A percentile compares a stretch with the other conserved stretches of the same genome.
phyloP scores from a whole-genome alignment of 1,140 invertebrate species.

The Cherax quadricarinatus region DNA sequence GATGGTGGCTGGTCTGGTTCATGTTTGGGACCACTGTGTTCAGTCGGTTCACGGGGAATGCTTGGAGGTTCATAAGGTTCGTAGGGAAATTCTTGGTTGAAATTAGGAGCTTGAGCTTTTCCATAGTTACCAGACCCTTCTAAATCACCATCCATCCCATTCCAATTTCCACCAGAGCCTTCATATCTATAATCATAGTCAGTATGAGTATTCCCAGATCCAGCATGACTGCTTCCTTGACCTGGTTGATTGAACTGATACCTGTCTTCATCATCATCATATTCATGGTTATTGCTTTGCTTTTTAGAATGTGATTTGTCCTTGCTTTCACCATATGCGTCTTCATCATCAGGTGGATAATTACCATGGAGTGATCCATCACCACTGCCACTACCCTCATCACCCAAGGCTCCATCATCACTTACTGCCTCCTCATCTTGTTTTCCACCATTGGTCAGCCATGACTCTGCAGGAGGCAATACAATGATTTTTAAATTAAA shows the following conservation, averaged over 20 bases:
- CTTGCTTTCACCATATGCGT: constrained; percentile 39
- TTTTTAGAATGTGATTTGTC: not conserved
- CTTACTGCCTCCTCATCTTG: constrained; percentile 38
- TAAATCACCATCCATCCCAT: not conserved
- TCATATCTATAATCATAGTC: constrained; percentile 35
- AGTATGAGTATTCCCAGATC: not conserved
- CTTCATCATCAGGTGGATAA: constrained; percentile 67
- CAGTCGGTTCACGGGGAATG: constrained; percentile 5
- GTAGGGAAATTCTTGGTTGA: not conserved
- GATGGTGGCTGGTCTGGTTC: constrained; percentile 45
- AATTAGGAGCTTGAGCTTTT: not conserved
- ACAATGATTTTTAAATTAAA: not conserved
- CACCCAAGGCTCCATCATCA: constrained; percentile 25
- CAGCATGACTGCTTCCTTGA: not conserved
- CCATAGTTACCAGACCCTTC: constrained; percentile 47
- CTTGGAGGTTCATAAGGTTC: not conserved
- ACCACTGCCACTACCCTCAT: constrained; percentile 66
- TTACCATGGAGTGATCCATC: constrained; percentile 36
- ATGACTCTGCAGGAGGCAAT: constrained; percentile 45
- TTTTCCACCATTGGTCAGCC: constrained; percentile 37
- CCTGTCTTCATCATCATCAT: constrained; percentile 26
- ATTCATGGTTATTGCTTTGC: not conserved
- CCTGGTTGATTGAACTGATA: not conserved
- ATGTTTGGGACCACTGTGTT: constrained; percentile 18
- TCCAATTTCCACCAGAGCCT: constrained; percentile 46